Conservation (phyloP, 2,888 invertebrate genomes). For the Pocota personata region DNA sequence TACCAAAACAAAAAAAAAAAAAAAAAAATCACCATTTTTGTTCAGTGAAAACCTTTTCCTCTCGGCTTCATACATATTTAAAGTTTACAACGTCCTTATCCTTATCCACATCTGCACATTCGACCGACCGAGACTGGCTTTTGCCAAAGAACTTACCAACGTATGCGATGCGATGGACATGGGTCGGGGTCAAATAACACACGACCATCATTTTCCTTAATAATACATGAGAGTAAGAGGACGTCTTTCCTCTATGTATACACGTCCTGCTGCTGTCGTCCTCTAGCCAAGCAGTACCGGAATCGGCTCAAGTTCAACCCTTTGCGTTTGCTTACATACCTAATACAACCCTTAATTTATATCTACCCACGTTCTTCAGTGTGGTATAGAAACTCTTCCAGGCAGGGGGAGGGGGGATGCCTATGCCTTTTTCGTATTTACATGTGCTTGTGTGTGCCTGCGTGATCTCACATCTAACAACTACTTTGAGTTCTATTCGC, state of each 20-base stretch:
- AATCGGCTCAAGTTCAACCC: conserved; percentile 73
- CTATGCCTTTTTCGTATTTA: background rate
- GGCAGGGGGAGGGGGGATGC: conserved; percentile 35
- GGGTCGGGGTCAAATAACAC: conserved; percentile 74
- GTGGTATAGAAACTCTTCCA: conserved; percentile 26
- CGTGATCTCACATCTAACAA: conserved; percentile 59
- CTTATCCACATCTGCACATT: conserved; percentile 72
- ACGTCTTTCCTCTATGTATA: conserved; percentile 66
- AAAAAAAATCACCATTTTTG: conserved; percentile 55
- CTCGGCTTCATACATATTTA: conserved; percentile 67
- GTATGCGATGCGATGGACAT: conserved; percentile 58
- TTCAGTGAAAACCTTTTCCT: conserved; percentile 47
- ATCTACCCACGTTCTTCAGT: conserved; percentile 68
- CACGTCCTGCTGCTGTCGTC: conserved; percentile 29
- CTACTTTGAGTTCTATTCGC: conserved; percentile 57
- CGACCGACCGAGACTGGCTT: conserved; percentile 65
- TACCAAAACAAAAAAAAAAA: conserved; percentile 18
- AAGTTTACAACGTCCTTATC: conserved; percentile 70
- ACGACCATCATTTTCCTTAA: conserved; percentile 74
- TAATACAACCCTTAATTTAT: conserved; percentile 74
- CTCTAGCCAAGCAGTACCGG: conserved; percentile 36
- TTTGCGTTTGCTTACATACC: conserved; percentile 68
- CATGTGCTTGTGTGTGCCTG: conserved; percentile 6
- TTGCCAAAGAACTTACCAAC: conserved; percentile 40
- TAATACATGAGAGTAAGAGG: conserved; percentile 71